Conservation (phyloP, 2,888 invertebrate genomes). For the Orthosia cruda region DNA sequence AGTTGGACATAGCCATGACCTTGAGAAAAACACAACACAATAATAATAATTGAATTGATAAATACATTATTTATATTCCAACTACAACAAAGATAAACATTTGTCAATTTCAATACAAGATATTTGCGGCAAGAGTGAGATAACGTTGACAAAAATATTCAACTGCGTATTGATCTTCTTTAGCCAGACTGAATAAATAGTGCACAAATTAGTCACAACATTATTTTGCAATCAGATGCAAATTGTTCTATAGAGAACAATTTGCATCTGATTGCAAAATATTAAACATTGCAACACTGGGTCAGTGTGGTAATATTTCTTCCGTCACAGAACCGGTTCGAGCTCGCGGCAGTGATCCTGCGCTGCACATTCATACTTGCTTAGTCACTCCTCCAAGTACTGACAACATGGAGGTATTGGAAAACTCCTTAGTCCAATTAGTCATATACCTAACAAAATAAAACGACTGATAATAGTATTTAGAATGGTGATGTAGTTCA, state of each 20-base stretch:
- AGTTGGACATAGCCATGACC: not conserved
- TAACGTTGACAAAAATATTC: constrained; percentile 20
- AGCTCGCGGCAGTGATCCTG: constrained; percentile 37
- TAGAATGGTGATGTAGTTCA: constrained; percentile 25
- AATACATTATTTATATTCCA: constrained; percentile 1
- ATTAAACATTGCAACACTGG: constrained; percentile 57
- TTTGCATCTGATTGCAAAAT: constrained; percentile 47
- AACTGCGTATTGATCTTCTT: constrained; percentile 20
- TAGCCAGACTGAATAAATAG: constrained; percentile 11
- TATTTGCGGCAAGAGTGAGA: constrained; percentile 30
- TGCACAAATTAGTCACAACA: constrained; percentile 39
- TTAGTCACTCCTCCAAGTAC: constrained; percentile 58
- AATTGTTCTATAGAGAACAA: no score
- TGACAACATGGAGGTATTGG: constrained; percentile 38
- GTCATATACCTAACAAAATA: constrained; percentile 42
- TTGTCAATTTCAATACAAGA: constrained; percentile 32
- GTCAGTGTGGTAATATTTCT: constrained; percentile 64
- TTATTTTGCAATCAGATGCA: no score
- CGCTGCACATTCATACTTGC: constrained; percentile 49
- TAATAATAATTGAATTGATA: not conserved
- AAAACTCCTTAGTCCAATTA: constrained; percentile 57
- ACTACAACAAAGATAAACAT: constrained; percentile 17
- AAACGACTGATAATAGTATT: constrained; percentile 35
- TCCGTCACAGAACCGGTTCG: constrained; percentile 66
- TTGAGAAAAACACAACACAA: not conserved